These are phyloP conservation scores for Ammodytes marinus DNA, from an alignment of 2,113 vertebrate species.

Conservation along the genomic window DNA sequence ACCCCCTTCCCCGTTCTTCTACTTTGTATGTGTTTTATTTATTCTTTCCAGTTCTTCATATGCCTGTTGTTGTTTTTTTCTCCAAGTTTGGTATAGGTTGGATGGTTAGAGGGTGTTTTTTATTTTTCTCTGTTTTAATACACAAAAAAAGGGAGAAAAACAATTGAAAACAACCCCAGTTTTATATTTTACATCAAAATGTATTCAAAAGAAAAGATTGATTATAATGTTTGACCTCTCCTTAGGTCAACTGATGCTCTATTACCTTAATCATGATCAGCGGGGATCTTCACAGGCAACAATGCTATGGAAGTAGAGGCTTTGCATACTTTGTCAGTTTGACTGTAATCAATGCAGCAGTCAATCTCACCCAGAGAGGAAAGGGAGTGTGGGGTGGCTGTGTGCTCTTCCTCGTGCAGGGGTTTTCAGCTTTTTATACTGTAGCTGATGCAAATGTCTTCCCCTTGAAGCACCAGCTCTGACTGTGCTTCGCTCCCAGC, in stretches of 20 bases:
- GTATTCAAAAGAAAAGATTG: too few relatives aligned
- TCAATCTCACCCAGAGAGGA: background rate
- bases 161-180: too few relatives aligned
- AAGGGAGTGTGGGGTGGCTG: background rate
- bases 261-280: background rate
- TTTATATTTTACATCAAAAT: too few relatives aligned
- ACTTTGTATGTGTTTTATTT: too few relatives aligned
- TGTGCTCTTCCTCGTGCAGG: slow-evolving; percentile 41
- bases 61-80: too few relatives aligned
- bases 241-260: background rate
- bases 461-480: slow-evolving; percentile 44
- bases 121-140: too few relatives aligned
- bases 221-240: background rate
- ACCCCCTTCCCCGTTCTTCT: too few relatives aligned
- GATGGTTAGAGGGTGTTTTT: too few relatives aligned
- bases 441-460: slow-evolving; percentile 67
- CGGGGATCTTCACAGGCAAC: background rate
- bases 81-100: too few relatives aligned
- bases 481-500: slow-evolving; percentile 28
- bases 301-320: background rate
- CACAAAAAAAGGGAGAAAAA: too few relatives aligned
- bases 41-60: too few relatives aligned
- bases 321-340: slow-evolving; percentile 49
- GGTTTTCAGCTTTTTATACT: slow-evolving; percentile 69
- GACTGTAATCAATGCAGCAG: slow-evolving; percentile 9